These are phyloP conservation scores for Hiodon alosoides DNA, from an alignment of 2,113 vertebrate genomes.

Conservation along the genomic window DNA sequence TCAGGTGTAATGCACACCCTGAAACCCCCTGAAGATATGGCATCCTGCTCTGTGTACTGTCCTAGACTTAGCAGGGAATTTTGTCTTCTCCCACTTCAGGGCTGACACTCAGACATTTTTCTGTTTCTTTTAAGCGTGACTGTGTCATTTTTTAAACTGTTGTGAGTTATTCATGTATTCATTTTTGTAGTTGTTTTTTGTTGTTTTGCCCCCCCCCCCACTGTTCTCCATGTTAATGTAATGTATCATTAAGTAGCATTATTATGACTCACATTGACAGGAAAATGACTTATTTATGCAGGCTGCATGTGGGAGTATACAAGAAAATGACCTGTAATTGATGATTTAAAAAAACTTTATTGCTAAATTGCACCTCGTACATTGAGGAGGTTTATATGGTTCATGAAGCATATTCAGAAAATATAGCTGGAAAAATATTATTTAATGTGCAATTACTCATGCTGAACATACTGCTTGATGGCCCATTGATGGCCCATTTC, in stretches of 20 bases:
- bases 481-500: background rate
- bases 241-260: constrained; percentile 39
- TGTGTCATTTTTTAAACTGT: constrained; percentile 24
- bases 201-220: background rate
- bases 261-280: constrained; percentile 40
- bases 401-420: background rate
- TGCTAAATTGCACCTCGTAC: constrained; percentile 2
- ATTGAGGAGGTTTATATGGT: background rate
- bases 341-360: constrained; percentile 13
- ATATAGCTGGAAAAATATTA: constrained; percentile 2
- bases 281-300: constrained; percentile 18
- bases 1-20: too few species aligned
- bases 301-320: constrained; percentile 1
- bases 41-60: too few species aligned
- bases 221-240: constrained; percentile 44
- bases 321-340: constrained; percentile 10
- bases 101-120: background rate
- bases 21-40: too few species aligned
- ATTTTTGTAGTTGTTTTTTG: constrained; percentile 31
- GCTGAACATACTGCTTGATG: background rate
- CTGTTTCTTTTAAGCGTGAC: constrained; percentile 12
- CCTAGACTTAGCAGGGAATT: too few species aligned
- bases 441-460: constrained; percentile 3
- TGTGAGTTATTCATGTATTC: constrained; percentile 29
- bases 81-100: too few species aligned